Base-by-base conservation (phyloP, 2,888 invertebrate genomes). In the Drosophila mimetica region DNA sequence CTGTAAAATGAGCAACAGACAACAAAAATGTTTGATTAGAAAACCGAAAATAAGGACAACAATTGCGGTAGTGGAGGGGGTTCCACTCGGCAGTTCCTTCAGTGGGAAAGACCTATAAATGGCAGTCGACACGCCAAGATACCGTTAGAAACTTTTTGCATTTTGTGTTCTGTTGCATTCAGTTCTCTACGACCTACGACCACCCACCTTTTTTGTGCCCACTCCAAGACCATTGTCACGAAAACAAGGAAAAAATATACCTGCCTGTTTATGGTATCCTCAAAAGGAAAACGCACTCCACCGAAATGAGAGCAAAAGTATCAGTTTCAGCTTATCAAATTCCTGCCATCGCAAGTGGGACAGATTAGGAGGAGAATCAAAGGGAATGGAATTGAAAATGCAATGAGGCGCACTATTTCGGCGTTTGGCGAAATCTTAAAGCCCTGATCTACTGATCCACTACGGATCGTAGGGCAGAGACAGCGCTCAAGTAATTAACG, bases 61-160 rank as follows among this genome's bases (percentile, higher is more conserved):
- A 46, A 5, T 32, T 44, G 47, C 30, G 47, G 11, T n/a, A 9
- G 2, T 14, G 42, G 22, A 4, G 4, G 42, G 9, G 44, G 44
- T 14, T 14, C 44, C 14, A 41, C 32, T 53, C 22, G 50, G n/a
- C n/a, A 72, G 25, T 25, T 25, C 25, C 7, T 22, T 22, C 20
- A 22, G 20, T 22, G 20, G 20, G 20, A 22, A 22, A 22, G 20
- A 22, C 22, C 85, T 77, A 77, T 85, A 82, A 82, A 82, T 82
- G 74, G 64, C 81, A 48, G 34, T 41, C 77, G 89, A 77, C 89
- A 82, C 89, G 82, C 81, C 87, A 82, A 84, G 77, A 84, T 71
- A 82, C 81, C 85, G 89, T 82, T 88, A 88, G 82, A 82, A 82
- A 82, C 78, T 88, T 82, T 75, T 25, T 37, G 63, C 54, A 63